These are phyloP conservation scores for Sitophilus oryzae DNA, from an alignment of 1,140 invertebrate species.

Conservation along the genomic window DNA sequence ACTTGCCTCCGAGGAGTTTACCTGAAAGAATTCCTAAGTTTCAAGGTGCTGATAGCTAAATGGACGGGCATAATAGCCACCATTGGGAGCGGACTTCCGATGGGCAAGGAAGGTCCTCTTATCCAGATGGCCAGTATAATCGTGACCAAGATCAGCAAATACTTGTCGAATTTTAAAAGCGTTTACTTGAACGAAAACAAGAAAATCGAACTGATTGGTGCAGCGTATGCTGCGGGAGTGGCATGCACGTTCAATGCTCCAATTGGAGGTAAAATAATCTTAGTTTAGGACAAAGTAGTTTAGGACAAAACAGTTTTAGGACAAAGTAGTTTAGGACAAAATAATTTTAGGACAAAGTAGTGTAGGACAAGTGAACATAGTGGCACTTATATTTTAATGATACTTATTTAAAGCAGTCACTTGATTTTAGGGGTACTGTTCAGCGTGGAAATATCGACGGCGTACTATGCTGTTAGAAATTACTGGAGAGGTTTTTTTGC, in stretches of 20 bases:
- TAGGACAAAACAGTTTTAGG: too few relatives aligned
- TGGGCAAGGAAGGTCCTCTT: slow-evolving; percentile 97
- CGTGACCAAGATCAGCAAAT: slow-evolving; percentile 86
- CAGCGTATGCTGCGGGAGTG: slow-evolving; percentile 93
- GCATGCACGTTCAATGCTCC: slow-evolving; percentile 93
- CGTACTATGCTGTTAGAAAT: slow-evolving; percentile 96
- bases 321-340: too few relatives aligned
- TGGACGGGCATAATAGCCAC: slow-evolving; percentile 91
- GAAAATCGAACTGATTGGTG: slow-evolving; percentile 91
- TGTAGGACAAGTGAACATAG: too few relatives aligned
- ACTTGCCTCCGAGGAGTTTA: slow-evolving; percentile 94
- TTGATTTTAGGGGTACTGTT: slow-evolving; percentile 78
- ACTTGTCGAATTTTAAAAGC: slow-evolving; percentile 81
- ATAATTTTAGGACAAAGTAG: too few relatives aligned
- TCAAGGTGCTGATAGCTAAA: slow-evolving; percentile 90
- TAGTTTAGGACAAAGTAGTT: background rate
- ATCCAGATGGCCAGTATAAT: slow-evolving; percentile 95
- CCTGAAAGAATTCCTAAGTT: slow-evolving; percentile 94
- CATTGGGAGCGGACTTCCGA: slow-evolving; percentile 88
- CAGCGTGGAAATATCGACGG: slow-evolving; percentile 97
- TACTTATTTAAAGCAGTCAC: too few relatives aligned
- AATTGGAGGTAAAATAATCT: slow-evolving; percentile 66
- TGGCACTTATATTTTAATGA: too few relatives aligned
- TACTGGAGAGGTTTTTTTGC: slow-evolving; percentile 99
- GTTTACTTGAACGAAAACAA: slow-evolving; percentile 91